phyloP scores from a whole-genome alignment of 1,140 invertebrate species.

The Hycleus cichorii region DNA sequence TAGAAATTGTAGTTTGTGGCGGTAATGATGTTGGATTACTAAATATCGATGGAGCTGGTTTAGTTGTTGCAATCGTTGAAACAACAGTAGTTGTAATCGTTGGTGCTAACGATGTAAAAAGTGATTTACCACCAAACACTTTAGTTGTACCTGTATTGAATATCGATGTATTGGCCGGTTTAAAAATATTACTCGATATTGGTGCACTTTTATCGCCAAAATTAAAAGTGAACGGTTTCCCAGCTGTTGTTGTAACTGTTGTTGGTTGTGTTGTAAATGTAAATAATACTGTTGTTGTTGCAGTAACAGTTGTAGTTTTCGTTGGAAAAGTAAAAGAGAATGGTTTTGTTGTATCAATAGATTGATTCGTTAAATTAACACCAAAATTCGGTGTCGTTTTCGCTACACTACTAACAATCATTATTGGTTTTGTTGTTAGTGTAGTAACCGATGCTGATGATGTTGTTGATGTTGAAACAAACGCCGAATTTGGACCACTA shows the following conservation, averaged over 20 bases:
- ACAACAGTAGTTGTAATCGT: not conserved
- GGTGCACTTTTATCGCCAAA: too few species aligned
- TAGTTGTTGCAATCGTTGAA: not conserved
- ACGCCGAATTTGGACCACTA: not conserved
- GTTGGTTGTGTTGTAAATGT: not conserved
- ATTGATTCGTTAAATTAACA: not conserved
- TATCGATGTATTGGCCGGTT: too few species aligned
- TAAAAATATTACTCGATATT: too few species aligned
- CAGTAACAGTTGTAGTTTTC: not conserved
- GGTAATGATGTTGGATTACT: not conserved
- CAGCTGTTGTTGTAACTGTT: not conserved
- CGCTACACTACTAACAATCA: not conserved
- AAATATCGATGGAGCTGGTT: slow-evolving; percentile 1
- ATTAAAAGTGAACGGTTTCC: not conserved
- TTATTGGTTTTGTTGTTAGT: not conserved
- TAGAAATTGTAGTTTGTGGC: not conserved
- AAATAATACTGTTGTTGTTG: not conserved
- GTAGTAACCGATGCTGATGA: not conserved
- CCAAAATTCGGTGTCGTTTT: not conserved
- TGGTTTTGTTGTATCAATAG: not conserved
- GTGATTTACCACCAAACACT: too few species aligned
- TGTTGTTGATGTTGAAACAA: not conserved
- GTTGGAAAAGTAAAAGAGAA: not conserved
- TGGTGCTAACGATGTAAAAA: too few species aligned
- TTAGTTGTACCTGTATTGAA: too few species aligned